Evolutionary conservation across 2,797 vertebrate genomes (phyloP), one percentile per base, ranked within the genome.

Genomic region (Tapirus indicus): DNA sequence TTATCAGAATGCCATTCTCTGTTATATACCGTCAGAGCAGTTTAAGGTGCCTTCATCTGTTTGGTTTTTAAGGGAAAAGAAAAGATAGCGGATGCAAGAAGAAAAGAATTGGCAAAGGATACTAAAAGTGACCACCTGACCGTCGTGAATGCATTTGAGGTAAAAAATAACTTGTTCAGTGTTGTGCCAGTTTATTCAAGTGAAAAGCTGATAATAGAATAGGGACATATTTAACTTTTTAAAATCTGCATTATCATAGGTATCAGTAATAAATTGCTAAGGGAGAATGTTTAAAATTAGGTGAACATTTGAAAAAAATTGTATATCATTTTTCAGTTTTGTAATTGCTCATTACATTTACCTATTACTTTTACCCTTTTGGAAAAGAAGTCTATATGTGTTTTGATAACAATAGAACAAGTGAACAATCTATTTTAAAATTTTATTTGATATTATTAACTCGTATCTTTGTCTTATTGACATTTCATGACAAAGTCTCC

Each of bases 71-170:
- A 99, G 99, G 99, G 99, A 64, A 99, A 99, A 98, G 99, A 99
- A 98, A 99, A 99, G 98, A 97, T 99, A 2, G 99, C 99, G 44
- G 99, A 99, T 98, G 99, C 99, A 95, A 99, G 99, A 98, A 99
- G 99, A 95, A 99, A 99, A 96, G 98, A 98, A 56, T 98, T 99
- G 93, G 99, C 99, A 12, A 99, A 98, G 95, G 99, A 99, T 98
- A 99, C 99, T 0, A 99, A 99, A 98, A 99, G 99, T 29, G 99
- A 99, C 97, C 99, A 99, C 97, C 99, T 99, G 47, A 99, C 99
- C 32, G 99, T 99, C 49, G 99, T 99, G 95, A 99, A 99, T 96
- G 99, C 99, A 54, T 99, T 99, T 97, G 98, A 98, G 99, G 99
- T 99, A 99, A 97, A 69, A 89, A 83, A 68, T 16, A 66, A 89